Evolutionary conservation across 2,797 vertebrate genomes (phyloP), one percentile per base, ranked within the genome.

Genomic region (Microchirus variegatus): DNA sequence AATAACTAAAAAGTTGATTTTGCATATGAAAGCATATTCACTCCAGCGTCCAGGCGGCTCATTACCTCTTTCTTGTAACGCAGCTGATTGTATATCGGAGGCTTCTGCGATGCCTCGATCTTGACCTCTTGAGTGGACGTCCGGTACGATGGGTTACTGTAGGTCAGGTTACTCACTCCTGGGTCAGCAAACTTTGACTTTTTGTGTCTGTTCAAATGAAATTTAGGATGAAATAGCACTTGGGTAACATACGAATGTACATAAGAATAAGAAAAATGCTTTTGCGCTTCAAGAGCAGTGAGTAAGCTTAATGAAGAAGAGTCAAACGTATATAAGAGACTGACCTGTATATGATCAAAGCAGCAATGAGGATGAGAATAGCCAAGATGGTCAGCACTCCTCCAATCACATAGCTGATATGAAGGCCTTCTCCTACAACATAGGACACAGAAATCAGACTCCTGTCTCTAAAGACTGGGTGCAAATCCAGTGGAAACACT

Each of bases 91-190:
- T 99, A 97, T 82, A 97, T 95, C 0, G 93, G 86, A 31, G 96
- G 95, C 80, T 98, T 97, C 35, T 97, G 97, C 22, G 94, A 85
- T 0, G 96, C 91, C 90, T 99, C 98, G 3, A 99, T 97, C 90
- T 99, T 99, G 52, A 99, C 97, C 74, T 99, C 97, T 73, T 99
- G 98, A 0, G 97, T 99, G 38, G 98, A 99, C 0, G 96, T 98
- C 45, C 97, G 91, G 73, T 99, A 99, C 0, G 97, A 99, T 9
- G 98, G 97, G 79, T 99, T 99, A 83, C 96, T 99, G 89, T 99
- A 99, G 14, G 97, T 99, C 62, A 99, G 89, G 81, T 97, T 99
- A 63, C 96, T 95, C 88, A 98, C 88, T 17, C 94, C 94, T 1
- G 96, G 93, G 56, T 99, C 98, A 0, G 95, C 95, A 70, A 98